Base-by-base conservation (phyloP, 2,888 invertebrate genomes). In the Drosophila merina region DNA sequence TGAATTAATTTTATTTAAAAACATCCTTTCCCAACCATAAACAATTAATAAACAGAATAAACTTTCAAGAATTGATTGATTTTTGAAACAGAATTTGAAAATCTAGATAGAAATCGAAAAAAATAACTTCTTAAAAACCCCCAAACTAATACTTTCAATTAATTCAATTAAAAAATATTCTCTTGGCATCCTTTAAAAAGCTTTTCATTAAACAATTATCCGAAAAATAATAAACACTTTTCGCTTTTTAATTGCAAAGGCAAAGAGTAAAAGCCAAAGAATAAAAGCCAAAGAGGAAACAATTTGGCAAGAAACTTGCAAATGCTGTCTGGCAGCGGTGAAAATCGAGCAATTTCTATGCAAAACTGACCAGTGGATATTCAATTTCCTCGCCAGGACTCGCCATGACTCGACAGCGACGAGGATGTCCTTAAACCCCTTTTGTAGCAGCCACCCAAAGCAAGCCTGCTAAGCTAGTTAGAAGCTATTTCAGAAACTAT, bases 401-500 rank as follows among this genome's bases (percentile, higher is more conserved):
- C 14, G 6, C n/a, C 33, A 33, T n/a, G n/a, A n/a, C n/a, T 3
- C 2, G 20, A 57, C 25, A 9, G 45, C 20, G 20, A 20, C 20
- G 20, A 20, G 2, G 2, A 20, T 12, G 28, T 44, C 31, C 45
- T n/a, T 20, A 28, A 25, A 14, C 20, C 12, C 44, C 30, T 10
- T 10, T 20, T 20, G 31, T 38, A 57, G 57, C 20, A 74, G 47
- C 60, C 60, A 28, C 28, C 6, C 20, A 20, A 20, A 20, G 20
- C 20, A 20, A 42, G 60, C 10, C 42, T 20, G 50, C 74, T 57
- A 50, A 67, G 74, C 77, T 67, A 82, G 71, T 57, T 79, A 63
- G 66, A 66, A 67, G 74, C 77, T 69, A 72, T 71, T 55, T 79
- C 52, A 62, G 59, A 62, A 55, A 59, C 73, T 64, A 73, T 79